These are phyloP conservation scores for Drosophila ambigua DNA, from an alignment of 1,140 invertebrate genomes.

Conservation along the genomic window DNA sequence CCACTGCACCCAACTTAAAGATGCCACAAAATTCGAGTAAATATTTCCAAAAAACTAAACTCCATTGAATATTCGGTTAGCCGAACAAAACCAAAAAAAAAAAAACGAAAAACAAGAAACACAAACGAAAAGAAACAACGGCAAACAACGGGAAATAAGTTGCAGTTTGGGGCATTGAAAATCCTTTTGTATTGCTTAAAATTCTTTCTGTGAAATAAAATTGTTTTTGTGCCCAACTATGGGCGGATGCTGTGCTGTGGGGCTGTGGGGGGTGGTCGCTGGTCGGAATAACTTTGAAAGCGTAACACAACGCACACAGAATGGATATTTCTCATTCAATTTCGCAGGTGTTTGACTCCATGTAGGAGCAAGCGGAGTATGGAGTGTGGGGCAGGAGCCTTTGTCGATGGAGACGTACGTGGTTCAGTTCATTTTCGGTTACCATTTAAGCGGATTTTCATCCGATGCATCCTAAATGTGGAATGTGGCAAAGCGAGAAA, in stretches of 20 bases:
- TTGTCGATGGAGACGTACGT: conserved; percentile 65
- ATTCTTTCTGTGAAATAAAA: conserved; percentile 68
- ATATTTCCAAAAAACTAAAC: neutral
- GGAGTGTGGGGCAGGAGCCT: conserved; percentile 34
- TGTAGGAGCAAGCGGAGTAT: conserved; percentile 34
- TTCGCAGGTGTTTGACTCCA: conserved; percentile 72
- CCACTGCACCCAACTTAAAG: neutral
- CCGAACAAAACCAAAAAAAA: conserved; percentile 3
- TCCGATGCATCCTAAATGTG: conserved; percentile 35
- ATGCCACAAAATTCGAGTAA: too few species aligned
- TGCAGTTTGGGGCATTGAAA: conserved; percentile 42
- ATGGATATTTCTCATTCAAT: conserved; percentile 79
- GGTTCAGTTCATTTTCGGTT: conserved; percentile 43
- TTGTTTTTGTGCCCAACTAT: conserved; percentile 73
- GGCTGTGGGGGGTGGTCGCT: neutral
- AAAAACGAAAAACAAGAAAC: neutral
- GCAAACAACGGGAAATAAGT: conserved; percentile 15
- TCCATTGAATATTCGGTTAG: conserved; percentile 19
- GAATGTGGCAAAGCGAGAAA: conserved; percentile 20
- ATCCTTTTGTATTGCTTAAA: conserved; percentile 66
- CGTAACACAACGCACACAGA: conserved; percentile 47
- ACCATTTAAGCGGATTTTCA: conserved; percentile 53
- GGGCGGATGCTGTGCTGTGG: conserved; percentile 21
- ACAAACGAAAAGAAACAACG: neutral
- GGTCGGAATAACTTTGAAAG: conserved; percentile 58